Conservation (phyloP, 2,888 invertebrate species). For the Idaea biselata region DNA sequence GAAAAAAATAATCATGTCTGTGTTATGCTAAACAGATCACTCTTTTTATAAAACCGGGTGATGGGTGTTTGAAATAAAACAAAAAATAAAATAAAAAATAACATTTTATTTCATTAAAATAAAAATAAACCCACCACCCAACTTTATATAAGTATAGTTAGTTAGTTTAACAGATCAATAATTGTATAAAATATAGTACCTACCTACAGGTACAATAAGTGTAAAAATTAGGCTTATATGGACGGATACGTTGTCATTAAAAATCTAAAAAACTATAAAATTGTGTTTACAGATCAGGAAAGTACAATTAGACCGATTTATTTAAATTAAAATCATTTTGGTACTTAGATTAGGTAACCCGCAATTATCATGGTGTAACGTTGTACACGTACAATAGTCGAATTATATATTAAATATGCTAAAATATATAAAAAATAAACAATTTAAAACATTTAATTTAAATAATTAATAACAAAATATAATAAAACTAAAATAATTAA, state of each 20-base stretch:
- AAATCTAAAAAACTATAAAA: neutral
- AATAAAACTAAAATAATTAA: too few relatives aligned
- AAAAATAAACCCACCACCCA: constrained; percentile 70
- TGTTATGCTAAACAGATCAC: neutral
- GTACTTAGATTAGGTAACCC: too few relatives aligned
- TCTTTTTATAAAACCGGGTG: constrained; percentile 44
- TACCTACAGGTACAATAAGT: neutral
- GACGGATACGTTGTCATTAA: neutral
- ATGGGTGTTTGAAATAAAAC: constrained; percentile 68
- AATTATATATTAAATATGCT: too few relatives aligned
- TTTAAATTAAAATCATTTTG: too few relatives aligned
- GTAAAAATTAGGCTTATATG: neutral
- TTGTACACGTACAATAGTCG: too few relatives aligned
- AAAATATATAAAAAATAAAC: too few relatives aligned
- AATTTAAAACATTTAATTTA: too few relatives aligned
- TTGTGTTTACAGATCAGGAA: neutral
- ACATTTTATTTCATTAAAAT: constrained; percentile 50
- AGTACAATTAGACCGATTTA: neutral
- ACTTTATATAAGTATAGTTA: constrained; percentile 39
- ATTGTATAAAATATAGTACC: neutral
- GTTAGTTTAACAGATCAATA: constrained; percentile 29
- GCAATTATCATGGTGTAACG: too few relatives aligned
- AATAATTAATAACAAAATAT: too few relatives aligned
- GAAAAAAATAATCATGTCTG: neutral
- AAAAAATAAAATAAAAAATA: constrained; percentile 33